Evolutionary conservation across 2,797 vertebrate genomes (phyloP), one percentile per base, ranked within the genome.

Genomic region (Microtus obscurus): DNA sequence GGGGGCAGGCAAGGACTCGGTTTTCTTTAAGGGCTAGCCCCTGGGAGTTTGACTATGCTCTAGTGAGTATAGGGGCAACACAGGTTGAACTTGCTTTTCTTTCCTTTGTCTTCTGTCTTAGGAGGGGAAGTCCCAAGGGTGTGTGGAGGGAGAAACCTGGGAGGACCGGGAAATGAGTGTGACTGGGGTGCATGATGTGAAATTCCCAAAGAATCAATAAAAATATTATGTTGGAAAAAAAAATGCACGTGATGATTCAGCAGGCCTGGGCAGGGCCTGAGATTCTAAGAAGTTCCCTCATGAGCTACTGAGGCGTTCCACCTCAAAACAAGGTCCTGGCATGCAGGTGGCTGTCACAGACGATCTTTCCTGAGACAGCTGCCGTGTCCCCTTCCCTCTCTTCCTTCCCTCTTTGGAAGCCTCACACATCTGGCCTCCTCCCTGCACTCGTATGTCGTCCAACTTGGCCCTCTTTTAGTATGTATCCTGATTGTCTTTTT

Each of bases 381-480:
- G 51, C 40, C 40, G 73, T 78, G 14, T 67, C 25, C 31, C 45
- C 90, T 51, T 31, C 11, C 27, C 2, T 76, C 48, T 76, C 63
- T 89, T 81, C 56, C 65, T 71, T 40, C 81, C 76, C 73, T 51
- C 63, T 79, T 53, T 80, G 73, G 65, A 61, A 6, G 53, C 63
- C 0, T 1, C 1, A 1, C 8, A 21, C 0, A 37, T 31, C 12
- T n/a, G 59, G 51, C 29, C 63, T 65, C 87, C 40, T n/a, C 25
- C 73, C 45, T 31, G 6, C 27, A 53, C 16, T 51, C 56, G 71
- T 94, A 61, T 21, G 78, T 73, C 80, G 79, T 25, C 87, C 37
- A 21, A 45, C 45, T 23, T 0, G 0, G 59, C 76, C 27, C 31
- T 0, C 0, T 11, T 34, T 40, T 79, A 48, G 11, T 19, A 19